Evolutionary conservation across 2,113 vertebrate genomes (phyloP).

Genomic region (Cryptotis parvus): DNA sequence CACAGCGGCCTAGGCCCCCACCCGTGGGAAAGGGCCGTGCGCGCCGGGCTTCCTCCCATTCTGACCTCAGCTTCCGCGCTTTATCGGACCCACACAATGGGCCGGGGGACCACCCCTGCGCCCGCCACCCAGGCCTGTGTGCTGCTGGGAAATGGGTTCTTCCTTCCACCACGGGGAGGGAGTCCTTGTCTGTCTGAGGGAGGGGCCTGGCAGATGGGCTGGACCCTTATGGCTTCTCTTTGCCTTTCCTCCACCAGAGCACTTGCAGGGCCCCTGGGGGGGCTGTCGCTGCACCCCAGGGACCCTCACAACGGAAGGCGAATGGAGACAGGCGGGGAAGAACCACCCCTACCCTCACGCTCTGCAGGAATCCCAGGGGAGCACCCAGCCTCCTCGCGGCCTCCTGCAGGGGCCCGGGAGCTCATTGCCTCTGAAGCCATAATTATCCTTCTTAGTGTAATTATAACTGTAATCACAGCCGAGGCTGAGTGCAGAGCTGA

Average conservation of each 20-base stretch:
- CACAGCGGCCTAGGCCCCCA: background rate
- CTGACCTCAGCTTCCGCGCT: slow-evolving; percentile 87
- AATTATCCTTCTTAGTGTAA: slow-evolving; percentile 48
- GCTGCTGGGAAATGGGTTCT: slow-evolving; percentile 77
- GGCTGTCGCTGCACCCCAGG: background rate
- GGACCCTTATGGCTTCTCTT: background rate
- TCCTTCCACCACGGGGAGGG: slow-evolving; percentile 84
- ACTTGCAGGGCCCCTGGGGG: background rate
- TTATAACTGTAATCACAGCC: slow-evolving; percentile 19
- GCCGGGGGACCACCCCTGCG: slow-evolving; percentile 71
- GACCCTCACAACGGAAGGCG: background rate
- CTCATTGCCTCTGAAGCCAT: slow-evolving; percentile 33
- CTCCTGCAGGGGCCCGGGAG: background rate
- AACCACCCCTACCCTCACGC: background rate
- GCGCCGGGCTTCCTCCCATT: slow-evolving; percentile 86
- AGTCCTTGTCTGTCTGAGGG: slow-evolving; percentile 49
- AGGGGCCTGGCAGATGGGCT: background rate
- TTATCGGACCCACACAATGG: slow-evolving; percentile 87
- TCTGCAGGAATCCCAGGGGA: background rate
- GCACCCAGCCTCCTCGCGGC: background rate
- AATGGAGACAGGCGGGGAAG: background rate
- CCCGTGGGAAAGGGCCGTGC: slow-evolving; percentile 85
- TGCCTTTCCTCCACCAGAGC: background rate
- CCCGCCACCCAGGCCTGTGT: slow-evolving; percentile 44
- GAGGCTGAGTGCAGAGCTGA: background rate